These are phyloP conservation scores for Tupiocoris notatus DNA, from an alignment of 2,888 invertebrate genomes.

Conservation along the genomic window DNA sequence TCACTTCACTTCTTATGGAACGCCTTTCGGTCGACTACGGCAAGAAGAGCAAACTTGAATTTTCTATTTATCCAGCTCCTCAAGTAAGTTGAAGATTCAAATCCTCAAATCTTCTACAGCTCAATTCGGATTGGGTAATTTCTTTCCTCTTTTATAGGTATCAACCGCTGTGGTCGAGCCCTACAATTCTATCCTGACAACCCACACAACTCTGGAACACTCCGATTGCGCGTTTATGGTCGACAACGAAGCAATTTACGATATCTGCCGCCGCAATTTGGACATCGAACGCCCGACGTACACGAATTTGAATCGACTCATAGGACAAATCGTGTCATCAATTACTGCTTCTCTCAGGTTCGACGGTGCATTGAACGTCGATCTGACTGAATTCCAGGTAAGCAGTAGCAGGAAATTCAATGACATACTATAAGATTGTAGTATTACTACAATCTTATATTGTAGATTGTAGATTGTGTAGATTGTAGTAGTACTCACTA, in stretches of 20 bases:
- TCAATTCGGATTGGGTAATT: background rate
- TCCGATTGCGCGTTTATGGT: constrained; percentile 66
- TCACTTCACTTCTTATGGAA: constrained; percentile 67
- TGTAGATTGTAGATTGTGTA: too few species aligned
- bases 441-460: too few species aligned
- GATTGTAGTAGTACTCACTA: too few species aligned
- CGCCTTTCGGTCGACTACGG: constrained; percentile 66
- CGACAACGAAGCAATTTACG: constrained; percentile 63
- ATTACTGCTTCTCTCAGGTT: constrained; percentile 91
- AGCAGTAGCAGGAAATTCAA: background rate
- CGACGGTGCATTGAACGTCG: constrained; percentile 90
- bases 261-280: constrained; percentile 90
- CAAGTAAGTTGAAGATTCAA: constrained; percentile 56
- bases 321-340: constrained; percentile 90
- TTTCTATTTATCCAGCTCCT: constrained; percentile 85
- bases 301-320: constrained; percentile 92
- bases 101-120: background rate
- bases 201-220: constrained; percentile 63
- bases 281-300: constrained; percentile 94
- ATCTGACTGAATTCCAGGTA: constrained; percentile 85
- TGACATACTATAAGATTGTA: too few species aligned
- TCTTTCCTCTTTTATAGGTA: constrained; percentile 49
- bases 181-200: constrained; percentile 62
- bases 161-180: constrained; percentile 57
- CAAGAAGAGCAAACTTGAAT: constrained; percentile 66